Percentiles rank a stretch among this genome's conserved stretches.
These are phyloP conservation scores for Steromphala cineraria DNA, from an alignment of 2,888 invertebrate genomes.

Conservation along the genomic window DNA sequence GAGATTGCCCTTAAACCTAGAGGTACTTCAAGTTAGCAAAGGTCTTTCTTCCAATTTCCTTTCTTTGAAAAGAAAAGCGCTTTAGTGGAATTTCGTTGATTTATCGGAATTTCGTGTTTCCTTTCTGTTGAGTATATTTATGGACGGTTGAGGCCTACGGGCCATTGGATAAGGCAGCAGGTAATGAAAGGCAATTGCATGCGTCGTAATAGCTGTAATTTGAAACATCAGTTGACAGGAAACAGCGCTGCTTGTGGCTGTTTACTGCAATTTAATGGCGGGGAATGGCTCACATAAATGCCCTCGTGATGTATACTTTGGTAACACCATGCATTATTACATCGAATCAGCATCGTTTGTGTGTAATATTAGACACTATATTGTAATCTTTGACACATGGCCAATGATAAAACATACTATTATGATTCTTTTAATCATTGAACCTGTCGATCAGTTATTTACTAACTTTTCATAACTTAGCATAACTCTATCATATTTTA, in stretches of 20 bases:
- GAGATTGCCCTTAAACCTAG: neutral
- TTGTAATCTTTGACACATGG: too few relatives aligned
- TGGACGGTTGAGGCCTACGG: neutral
- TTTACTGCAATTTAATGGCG: neutral
- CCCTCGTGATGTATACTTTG: too few relatives aligned
- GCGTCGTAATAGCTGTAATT: neutral
- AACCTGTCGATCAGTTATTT: too few relatives aligned
- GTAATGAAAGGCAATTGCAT: neutral
- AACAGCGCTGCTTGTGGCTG: neutral
- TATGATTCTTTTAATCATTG: too few relatives aligned
- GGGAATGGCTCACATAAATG: too few relatives aligned
- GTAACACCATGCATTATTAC: too few relatives aligned
- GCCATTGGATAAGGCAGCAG: neutral
- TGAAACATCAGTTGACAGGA: neutral
- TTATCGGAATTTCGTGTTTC: neutral
- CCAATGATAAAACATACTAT: too few relatives aligned
- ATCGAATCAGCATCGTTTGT: too few relatives aligned
- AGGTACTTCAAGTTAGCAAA: neutral
- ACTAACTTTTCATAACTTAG: too few relatives aligned
- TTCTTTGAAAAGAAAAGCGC: neutral
- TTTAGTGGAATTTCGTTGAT: neutral
- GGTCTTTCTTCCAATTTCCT: constrained; percentile 1
- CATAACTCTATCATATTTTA: too few relatives aligned
- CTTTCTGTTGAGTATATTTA: neutral
- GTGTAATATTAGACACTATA: too few relatives aligned